Evolutionary conservation across 2,797 vertebrate genomes (phyloP).

Genomic region (Podarcis siculus): DNA sequence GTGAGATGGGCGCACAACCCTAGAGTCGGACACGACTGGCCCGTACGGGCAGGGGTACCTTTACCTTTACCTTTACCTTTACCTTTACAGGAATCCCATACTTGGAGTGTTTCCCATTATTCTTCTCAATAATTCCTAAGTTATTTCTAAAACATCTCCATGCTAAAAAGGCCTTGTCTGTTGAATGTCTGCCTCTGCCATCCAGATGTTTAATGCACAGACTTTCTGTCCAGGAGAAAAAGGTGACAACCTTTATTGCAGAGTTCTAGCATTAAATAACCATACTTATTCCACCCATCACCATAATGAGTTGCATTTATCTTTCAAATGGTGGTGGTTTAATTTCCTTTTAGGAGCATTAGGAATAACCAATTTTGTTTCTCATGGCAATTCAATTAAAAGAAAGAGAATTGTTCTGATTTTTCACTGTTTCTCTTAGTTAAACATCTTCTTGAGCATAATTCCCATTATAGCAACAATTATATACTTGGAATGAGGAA

Average conservation of each 20-base stretch:
- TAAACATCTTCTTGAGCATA: slow-evolving; percentile 17
- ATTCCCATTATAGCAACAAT: neutral
- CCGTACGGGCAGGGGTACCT: too few relatives aligned
- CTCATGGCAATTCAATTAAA: slow-evolving; percentile 19
- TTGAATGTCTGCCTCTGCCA: neutral
- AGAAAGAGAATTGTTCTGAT: neutral
- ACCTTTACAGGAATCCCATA: neutral
- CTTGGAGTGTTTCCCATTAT: neutral
- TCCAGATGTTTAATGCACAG: neutral
- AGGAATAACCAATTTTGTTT: neutral
- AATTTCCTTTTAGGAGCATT: slow-evolving; percentile 4
- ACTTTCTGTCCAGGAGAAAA: neutral
- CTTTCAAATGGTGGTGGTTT: neutral
- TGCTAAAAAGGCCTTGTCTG: neutral
- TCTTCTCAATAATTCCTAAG: neutral
- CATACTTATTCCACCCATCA: neutral
- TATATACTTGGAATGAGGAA: neutral
- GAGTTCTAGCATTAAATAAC: neutral
- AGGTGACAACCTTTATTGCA: neutral
- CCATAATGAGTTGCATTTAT: slow-evolving; percentile 10
- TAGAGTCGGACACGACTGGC: too few relatives aligned
- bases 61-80: too few relatives aligned
- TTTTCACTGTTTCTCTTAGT: slow-evolving; percentile 9
- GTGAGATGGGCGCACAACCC: too few relatives aligned
- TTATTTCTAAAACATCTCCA: neutral